phyloP scores from a whole-genome alignment of 2,888 invertebrate genomes.

The Oscheius onirici region DNA sequence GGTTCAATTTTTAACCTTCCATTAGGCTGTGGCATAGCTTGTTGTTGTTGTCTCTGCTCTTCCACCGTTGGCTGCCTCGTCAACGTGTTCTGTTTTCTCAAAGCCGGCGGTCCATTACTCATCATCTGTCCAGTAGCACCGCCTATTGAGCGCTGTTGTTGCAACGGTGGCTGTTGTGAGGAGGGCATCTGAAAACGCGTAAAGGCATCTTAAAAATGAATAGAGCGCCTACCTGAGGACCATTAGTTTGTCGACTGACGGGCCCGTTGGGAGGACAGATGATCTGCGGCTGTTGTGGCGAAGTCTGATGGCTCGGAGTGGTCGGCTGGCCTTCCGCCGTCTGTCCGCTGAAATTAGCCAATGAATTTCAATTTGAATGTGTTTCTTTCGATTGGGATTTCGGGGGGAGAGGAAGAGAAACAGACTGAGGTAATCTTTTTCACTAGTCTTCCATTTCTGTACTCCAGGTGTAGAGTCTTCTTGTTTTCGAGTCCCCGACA shows the following conservation, averaged over 20 bases:
- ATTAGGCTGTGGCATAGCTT: constrained; percentile 15
- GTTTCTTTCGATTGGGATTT: background rate
- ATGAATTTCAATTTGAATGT: background rate
- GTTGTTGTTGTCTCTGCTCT: constrained; percentile 28
- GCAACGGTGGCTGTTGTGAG: background rate
- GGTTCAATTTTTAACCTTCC: constrained; percentile 12
- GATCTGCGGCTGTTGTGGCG: constrained; percentile 17
- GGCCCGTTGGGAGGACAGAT: constrained; percentile 19
- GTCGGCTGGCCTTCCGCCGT: background rate
- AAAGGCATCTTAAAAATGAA: background rate
- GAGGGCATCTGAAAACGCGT: background rate
- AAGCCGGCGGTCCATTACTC: constrained; percentile 13
- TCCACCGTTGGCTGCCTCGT: constrained; percentile 47
- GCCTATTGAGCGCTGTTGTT: background rate
- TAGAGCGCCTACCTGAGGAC: constrained; percentile 14
- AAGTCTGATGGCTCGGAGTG: background rate
- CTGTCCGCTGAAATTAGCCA: constrained; percentile 1
- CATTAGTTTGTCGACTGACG: constrained; percentile 23
- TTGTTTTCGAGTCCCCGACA: no score
- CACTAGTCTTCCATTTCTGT: no score
- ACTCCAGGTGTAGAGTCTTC: no score
- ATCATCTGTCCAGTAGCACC: background rate
- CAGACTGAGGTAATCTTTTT: no score
- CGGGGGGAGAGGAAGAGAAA: background rate
- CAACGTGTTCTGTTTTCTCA: constrained; percentile 42